Base-by-base conservation (phyloP, 2,888 invertebrate species). In the Chloroclysta siterata region DNA sequence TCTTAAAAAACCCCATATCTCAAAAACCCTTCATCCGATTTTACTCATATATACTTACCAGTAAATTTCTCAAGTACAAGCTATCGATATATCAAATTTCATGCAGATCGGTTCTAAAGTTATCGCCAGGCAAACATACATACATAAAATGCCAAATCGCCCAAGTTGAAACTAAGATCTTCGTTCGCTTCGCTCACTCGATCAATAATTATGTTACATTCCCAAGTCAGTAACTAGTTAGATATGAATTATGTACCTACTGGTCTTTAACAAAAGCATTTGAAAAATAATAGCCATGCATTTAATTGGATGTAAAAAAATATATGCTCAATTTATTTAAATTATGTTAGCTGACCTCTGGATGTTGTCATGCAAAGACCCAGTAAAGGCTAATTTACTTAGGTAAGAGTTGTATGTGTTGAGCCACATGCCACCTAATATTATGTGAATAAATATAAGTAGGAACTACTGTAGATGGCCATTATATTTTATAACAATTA, bases 191-290 rank as follows among this genome's bases (percentile, higher is more conserved):
- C n/a, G n/a, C n/a, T n/a, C n/a, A n/a, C n/a, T n/a, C n/a, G 6
- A 29, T 29, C 5, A 48, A n/a, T 36, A 46, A 46, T 46, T 7
- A 48, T 50, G 48, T 46, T 44, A 58, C 62, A 63, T 63, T 63
- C 63, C 63, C 46, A 51, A 28, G 46, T 59, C 39, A 51, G 36
- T 51, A 36, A 42, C 22, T 39, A 53, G 14, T 3, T 33, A 51
- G 29, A 33, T 57, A 29, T 29, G 10, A 5, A 41, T 8, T 36
- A 36, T 36, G 8, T 41, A 42, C 42, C n/a, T 42, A 14, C 42
- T 39, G 11, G 10, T 39, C 36, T 39, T 39, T 39, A 39, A 3
- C 3, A 1, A 11, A 39, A 11, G 36, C 36, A 39, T 39, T 39
- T 39, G 10, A 3, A 39, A 11, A 8, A 3, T 39, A 11, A 7